Percentiles rank a stretch among this genome's conserved stretches.
phyloP scores from a whole-genome alignment of 2,888 invertebrate genomes.

The Sinopyrophorus schimmeli region DNA sequence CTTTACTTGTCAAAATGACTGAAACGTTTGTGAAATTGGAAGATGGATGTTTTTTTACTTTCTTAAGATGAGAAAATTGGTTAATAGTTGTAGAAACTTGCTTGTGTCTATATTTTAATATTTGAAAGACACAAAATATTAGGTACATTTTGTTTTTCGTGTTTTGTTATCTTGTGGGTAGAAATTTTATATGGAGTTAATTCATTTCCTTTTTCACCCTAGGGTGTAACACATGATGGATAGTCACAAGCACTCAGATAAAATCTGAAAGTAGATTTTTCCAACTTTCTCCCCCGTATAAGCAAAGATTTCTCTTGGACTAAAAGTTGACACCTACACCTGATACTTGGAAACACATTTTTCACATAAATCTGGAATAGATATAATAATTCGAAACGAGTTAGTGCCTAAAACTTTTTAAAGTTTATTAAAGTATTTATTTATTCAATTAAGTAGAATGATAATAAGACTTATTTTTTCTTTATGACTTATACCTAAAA shows the following conservation, averaged over 20 bases:
- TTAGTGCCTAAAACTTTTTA: too few relatives aligned
- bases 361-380: too few relatives aligned
- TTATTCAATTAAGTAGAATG: too few relatives aligned
- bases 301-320: constrained; percentile 41
- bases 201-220: constrained; percentile 32
- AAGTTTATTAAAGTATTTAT: too few relatives aligned
- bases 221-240: constrained; percentile 38
- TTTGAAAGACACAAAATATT: too few relatives aligned
- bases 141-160: constrained; percentile 19
- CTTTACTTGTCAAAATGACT: constrained; percentile 18
- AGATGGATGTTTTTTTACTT: constrained; percentile 24
- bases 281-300: constrained; percentile 32
- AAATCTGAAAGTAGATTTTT: constrained; percentile 37
- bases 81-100: too few relatives aligned
- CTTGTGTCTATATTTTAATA: too few relatives aligned
- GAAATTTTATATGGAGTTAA: constrained; percentile 32
- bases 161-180: constrained; percentile 28
- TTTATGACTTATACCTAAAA: too few relatives aligned
- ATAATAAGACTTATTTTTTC: too few relatives aligned
- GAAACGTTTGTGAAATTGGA: constrained; percentile 21
- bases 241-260: constrained; percentile 39
- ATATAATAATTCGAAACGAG: too few relatives aligned
- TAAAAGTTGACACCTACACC: constrained; percentile 44
- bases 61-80: constrained; percentile 12
- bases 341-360: constrained; percentile 37